Evolutionary conservation across 2,797 vertebrate genomes (phyloP), one percentile per base, ranked within the genome.

Genomic region (Anisognathus igniventris): DNA sequence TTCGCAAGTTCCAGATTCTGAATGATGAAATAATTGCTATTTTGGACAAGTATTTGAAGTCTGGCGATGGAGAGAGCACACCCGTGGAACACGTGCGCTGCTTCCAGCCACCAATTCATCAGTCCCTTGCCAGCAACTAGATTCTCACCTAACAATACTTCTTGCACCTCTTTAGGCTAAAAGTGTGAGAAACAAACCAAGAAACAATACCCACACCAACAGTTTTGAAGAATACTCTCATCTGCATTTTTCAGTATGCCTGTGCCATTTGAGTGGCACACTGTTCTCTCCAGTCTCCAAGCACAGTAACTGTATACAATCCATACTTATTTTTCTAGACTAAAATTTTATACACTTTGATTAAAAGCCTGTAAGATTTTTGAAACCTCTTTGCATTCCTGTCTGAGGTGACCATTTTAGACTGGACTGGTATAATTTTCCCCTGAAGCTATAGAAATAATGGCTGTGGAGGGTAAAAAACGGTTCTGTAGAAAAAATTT

Each of bases 81-180:
- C 99, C 99, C 0, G 99, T 99, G 86, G 99, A 99, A 91, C 99
- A 99, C 0, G 99, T 99, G 22, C 98, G 99, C 56, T 99, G 99
- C 97, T 99, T 99, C 97, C 99, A 99, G 97, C 99, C 99, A 0
- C 99, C 99, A 1, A 99, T 99, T 79, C 99, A 99, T 96, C 99
- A 99, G 96, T 99, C 99, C 1, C 98, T 99, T 50, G 99, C 99
- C 97, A 99, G 99, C 98, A 99, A 98, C 98, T 99, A 94, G 44
- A 64, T 7, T 47, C 18, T 22, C 31, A 11, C 54, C 56, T 39
- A 54, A 53, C 7, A 2, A 30, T 45, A 75, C 65, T 62, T 60
- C 57, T 44, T 57, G 33, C 70, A 86, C 53, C 65, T 74, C 9
- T 73, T 91, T 57, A 54, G 70, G 56, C 64, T 74, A 61, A 40